These are phyloP conservation scores for Tupiocoris notatus DNA, from an alignment of 2,888 invertebrate species.

Conservation along the genomic window DNA sequence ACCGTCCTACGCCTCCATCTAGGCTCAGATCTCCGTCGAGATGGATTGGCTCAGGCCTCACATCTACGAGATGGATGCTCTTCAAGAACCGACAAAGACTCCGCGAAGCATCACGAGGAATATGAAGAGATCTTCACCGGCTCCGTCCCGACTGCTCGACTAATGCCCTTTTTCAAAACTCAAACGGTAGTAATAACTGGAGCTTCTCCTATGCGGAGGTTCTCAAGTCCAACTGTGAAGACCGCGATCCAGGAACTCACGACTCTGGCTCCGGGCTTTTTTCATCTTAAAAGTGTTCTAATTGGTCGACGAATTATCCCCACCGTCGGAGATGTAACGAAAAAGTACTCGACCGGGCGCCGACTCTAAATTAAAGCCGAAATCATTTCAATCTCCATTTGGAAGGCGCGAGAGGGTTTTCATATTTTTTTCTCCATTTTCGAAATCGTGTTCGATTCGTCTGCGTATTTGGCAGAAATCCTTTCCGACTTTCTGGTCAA, in stretches of 20 bases:
- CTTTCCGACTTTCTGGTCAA: too few relatives aligned
- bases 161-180: not conserved
- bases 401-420: too few relatives aligned
- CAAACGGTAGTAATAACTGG: not conserved
- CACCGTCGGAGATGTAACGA: too few relatives aligned
- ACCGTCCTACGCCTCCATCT: not conserved
- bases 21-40: not conserved
- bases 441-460: too few relatives aligned
- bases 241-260: not conserved
- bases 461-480: too few relatives aligned
- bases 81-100: too few relatives aligned
- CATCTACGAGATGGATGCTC: too few relatives aligned
- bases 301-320: not conserved
- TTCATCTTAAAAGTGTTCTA: not conserved
- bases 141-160: not conserved
- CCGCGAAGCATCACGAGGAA: not conserved
- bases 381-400: not conserved
- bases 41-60: not conserved
- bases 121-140: not conserved
- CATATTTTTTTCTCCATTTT: too few relatives aligned
- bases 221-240: too few relatives aligned
- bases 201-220: too few relatives aligned
- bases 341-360: not conserved
- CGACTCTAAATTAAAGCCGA: not conserved
- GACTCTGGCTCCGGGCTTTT: too few relatives aligned